These are phyloP conservation scores for Apogon talboti DNA, from an alignment of 2,797 vertebrate species.

Conservation along the genomic window DNA sequence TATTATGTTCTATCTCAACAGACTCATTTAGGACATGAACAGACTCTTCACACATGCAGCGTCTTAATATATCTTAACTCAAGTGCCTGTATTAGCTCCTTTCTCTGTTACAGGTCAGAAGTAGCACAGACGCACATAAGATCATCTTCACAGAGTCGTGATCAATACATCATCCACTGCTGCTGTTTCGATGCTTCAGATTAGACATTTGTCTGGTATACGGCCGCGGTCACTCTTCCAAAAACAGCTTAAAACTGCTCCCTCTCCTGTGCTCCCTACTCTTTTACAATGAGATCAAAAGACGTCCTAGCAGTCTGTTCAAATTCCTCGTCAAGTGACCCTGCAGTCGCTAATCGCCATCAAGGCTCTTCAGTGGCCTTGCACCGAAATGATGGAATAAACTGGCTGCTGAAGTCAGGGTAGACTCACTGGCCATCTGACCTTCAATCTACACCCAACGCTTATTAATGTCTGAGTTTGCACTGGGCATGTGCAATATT, in stretches of 20 bases:
- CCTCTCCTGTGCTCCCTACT: too few species aligned
- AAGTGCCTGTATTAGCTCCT: not conserved
- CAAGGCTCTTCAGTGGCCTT: not conserved
- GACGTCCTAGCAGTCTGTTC: too few species aligned
- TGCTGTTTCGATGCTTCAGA: not conserved
- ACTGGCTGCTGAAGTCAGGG: not conserved
- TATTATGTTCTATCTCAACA: slow-evolving; percentile 36
- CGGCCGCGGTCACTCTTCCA: not conserved
- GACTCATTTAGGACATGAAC: slow-evolving; percentile 46
- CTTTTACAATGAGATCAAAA: too few species aligned
- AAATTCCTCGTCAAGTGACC: too few species aligned
- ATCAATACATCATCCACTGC: too few species aligned
- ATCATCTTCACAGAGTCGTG: too few species aligned
- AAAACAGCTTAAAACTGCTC: not conserved
- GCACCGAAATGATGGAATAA: not conserved
- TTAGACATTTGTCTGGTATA: not conserved
- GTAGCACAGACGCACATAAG: too few species aligned
- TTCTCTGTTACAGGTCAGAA: too few species aligned
- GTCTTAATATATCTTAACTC: not conserved
- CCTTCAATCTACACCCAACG: too few species aligned
- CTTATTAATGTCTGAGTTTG: too few species aligned
- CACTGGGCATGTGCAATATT: too few species aligned
- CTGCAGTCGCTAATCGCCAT: too few species aligned
- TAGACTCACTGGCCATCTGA: not conserved
- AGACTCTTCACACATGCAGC: not conserved